phyloP scores from a whole-genome alignment of 2,888 invertebrate genomes.

The Cryptocheilus praepositus region DNA sequence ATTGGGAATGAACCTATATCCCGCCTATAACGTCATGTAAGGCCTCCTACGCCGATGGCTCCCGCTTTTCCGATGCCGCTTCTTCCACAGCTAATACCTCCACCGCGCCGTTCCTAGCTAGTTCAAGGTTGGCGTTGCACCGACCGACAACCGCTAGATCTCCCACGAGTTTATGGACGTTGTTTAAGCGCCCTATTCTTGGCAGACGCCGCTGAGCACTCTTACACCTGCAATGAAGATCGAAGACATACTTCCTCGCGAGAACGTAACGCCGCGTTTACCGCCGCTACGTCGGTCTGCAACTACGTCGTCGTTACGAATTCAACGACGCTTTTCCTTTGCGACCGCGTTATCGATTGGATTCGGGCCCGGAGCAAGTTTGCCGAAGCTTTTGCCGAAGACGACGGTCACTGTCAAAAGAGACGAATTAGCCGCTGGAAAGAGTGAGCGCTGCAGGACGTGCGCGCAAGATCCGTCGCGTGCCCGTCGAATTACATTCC shows the following conservation, averaged over 20 bases:
- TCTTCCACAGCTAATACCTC: background rate
- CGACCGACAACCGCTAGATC: too few species aligned
- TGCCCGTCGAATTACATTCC: slow-evolving; percentile 58
- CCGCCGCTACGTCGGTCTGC: slow-evolving; percentile 21
- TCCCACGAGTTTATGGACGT: too few species aligned
- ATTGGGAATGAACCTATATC: slow-evolving; percentile 64
- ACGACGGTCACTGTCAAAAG: background rate
- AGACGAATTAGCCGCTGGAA: slow-evolving; percentile 14
- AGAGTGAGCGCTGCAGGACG: slow-evolving; percentile 3
- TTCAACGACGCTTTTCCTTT: background rate
- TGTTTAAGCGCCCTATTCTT: too few species aligned
- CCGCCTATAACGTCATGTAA: slow-evolving; percentile 34
- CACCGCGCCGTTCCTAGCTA: too few species aligned
- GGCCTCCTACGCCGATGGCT: slow-evolving; percentile 14
- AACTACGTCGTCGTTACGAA: background rate
- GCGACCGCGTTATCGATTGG: too few species aligned
- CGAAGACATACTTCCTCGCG: too few species aligned
- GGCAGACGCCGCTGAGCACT: too few species aligned
- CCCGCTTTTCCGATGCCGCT: slow-evolving; percentile 9
- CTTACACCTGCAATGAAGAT: too few species aligned
- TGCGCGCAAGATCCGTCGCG: slow-evolving; percentile 38
- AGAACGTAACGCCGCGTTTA: background rate
- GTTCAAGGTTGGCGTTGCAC: too few species aligned
- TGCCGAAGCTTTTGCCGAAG: too few species aligned
- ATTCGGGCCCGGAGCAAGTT: background rate